Evolutionary conservation across 2,888 invertebrate species (phyloP).

Genomic region (Ophonus ardosiacus): DNA sequence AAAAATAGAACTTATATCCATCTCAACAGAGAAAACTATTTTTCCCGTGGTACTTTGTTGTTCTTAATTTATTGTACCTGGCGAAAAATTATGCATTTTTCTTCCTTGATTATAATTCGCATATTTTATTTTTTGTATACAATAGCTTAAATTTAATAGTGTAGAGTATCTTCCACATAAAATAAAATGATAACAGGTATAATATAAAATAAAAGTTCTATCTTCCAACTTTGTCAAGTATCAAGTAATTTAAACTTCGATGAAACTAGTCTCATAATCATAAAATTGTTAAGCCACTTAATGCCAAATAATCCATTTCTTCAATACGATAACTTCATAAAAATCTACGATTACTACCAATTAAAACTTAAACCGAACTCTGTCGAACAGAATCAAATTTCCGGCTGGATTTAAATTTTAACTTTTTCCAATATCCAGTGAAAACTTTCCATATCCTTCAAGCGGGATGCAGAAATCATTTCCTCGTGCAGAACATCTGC

Average conservation of each 20-base stretch:
- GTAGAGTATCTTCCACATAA: too few species aligned
- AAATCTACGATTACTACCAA: conserved; percentile 13
- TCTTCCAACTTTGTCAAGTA: neutral
- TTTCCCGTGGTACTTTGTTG: too few species aligned
- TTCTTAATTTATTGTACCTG: too few species aligned
- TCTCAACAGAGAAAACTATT: too few species aligned
- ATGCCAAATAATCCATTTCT: conserved; percentile 13
- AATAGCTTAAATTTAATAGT: too few species aligned
- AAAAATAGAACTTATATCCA: too few species aligned
- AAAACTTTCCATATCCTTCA: neutral
- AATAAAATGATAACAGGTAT: too few species aligned
- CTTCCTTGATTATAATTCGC: too few species aligned
- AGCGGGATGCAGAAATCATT: conserved; percentile 28
- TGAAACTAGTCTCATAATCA: neutral
- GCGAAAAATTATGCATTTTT: too few species aligned
- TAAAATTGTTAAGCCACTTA: conserved; percentile 11
- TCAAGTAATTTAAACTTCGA: conserved; percentile 2
- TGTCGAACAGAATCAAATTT: conserved; percentile 7
- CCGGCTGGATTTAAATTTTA: conserved; percentile 20
- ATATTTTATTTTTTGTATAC: too few species aligned
- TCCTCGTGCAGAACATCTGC: conserved; percentile 19
- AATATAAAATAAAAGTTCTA: neutral
- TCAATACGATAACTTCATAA: neutral
- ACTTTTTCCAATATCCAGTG: conserved; percentile 33
- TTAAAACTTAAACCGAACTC: conserved; percentile 18